These are phyloP conservation scores for Mohoua ochrocephala DNA, from an alignment of 2,113 vertebrate genomes.

Conservation along the genomic window DNA sequence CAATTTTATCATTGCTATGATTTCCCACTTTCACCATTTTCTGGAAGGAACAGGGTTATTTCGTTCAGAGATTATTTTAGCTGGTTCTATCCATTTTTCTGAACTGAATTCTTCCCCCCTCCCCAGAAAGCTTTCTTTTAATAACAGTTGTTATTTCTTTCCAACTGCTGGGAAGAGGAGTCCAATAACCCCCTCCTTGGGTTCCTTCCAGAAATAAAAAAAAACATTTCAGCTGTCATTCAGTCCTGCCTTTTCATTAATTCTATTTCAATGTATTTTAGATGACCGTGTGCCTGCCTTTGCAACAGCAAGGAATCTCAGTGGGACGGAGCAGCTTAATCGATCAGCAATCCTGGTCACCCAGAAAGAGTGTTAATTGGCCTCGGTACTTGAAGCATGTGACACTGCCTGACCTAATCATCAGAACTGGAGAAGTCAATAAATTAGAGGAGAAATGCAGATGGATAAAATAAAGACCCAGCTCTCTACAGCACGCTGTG, in stretches of 20 bases:
- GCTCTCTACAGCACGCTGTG: not conserved
- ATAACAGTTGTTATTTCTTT: constrained; percentile 54
- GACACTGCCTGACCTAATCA: constrained; percentile 61
- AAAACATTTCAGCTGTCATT: constrained; percentile 9
- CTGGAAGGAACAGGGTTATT: not conserved
- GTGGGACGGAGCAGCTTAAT: constrained; percentile 51
- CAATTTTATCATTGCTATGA: not conserved
- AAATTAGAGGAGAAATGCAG: constrained; percentile 48
- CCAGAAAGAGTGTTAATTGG: constrained; percentile 66
- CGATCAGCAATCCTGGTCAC: constrained; percentile 49
- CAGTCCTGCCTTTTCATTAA: constrained; percentile 57
- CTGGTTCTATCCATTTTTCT: not conserved
- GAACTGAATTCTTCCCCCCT: not conserved
- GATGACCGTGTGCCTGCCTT: not conserved
- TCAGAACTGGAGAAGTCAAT: constrained; percentile 46
- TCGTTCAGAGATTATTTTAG: not conserved
- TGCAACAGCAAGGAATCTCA: constrained; percentile 51
- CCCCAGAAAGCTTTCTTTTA: constrained; percentile 8
- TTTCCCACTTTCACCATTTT: not conserved
- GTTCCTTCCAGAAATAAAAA: constrained; percentile 35
- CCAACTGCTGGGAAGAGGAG: not conserved
- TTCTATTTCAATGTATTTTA: constrained; percentile 39
- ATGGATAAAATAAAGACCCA: constrained; percentile 6
- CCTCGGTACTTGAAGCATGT: constrained; percentile 46
- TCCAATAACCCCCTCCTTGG: constrained; percentile 12